Evolutionary conservation across 2,113 vertebrate species (phyloP), one percentile per base, ranked within the genome.

Genomic region (Actinemys pallida): DNA sequence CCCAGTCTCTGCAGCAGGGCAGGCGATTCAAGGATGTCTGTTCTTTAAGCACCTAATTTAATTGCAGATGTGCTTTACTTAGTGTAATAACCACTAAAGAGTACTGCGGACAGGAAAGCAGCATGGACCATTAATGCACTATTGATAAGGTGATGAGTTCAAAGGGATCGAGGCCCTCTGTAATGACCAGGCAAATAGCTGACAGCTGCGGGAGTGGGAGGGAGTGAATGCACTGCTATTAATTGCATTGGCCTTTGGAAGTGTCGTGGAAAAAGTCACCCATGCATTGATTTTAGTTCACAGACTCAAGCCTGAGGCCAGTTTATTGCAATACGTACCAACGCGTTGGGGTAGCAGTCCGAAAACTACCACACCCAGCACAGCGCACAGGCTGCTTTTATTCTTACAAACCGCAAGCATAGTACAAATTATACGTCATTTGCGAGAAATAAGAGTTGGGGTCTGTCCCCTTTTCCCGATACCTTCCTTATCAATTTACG

Each of bases 161-260:
- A 90, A 17, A 87, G 88, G 39, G 82, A 72, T 5, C 24, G 13
- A 8, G 9, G 16, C 62, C 11, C 59, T 52, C 65, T 59, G 27
- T 72, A 69, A 62, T 62, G 84, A 11, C n/a, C 39, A 22, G n/a
- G 69, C 69, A 75, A 19, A 42, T 8, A 89, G 31, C 86, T n/a
- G 87, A 39, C 80, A 81, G 83, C 29, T 90, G 65, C 0, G 0
- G 59, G 42, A 4, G 29, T 16, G 29, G 10, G 39, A 0, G 2
- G 16, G 5, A 13, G 27, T 20, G 9, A 16, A 7, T 10, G 4
- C 17, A 9, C 20, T 14, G 53, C 16, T 65, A 27, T 92, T 87
- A 81, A 87, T 87, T 83, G 86, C 45, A 0, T 2, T 5, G 53
- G 50, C 82, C 4, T 8, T 84, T 54, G 79, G 81, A 94, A 96